Base-by-base conservation (phyloP, 1,140 invertebrate genomes). In the Lepidurus couesii region DNA sequence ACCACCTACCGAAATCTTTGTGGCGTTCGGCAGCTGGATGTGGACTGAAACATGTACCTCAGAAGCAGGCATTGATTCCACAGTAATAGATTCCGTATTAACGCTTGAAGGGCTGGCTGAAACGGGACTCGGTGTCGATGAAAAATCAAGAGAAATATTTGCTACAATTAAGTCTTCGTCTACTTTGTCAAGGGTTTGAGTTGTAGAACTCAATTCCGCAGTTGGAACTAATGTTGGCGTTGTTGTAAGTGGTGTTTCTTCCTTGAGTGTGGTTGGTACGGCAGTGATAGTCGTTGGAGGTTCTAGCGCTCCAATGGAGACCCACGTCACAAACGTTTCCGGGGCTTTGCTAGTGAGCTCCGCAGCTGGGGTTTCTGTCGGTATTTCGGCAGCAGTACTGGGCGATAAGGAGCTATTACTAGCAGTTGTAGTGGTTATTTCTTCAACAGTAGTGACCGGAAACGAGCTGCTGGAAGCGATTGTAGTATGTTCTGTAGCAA, bases 401-500 rank as follows among this genome's bases (percentile, higher is more conserved):
- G 34, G 34, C 3, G 34, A 34, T 34, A 34, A 34, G 2, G 34
- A 34, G 34, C 34, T 75, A 42, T 7, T 16, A 43, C 11, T 26
- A 26, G 75, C n/a, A 2, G 75, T 79, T n/a, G 74, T 79, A 45
- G 24, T 75, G 10, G 34, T 1, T 21, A 9, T 11, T 43, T n/a
- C 47, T 34, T 26, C 34, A 7, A 78, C 43, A 42, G 0, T 13
- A 11, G 80, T 78, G 7, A 76, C 42, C 0, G 76, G 13, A 13
- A 43, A 42, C 10, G 80, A 34, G 34, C 79, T 74, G 65, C 24
- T 75, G 21, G 13, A 42, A 73, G 43, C 42, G 43, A 42, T 81
- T 75, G 78, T 76, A 5, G 77, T 81, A 11, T 75, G 16, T 7
- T 34, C 42, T 10, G 76, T 78, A 3, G 45, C 21, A 8, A 42